Evolutionary conservation across 2,113 vertebrate species (phyloP).

Genomic region (Sceloporus undulatus): DNA sequence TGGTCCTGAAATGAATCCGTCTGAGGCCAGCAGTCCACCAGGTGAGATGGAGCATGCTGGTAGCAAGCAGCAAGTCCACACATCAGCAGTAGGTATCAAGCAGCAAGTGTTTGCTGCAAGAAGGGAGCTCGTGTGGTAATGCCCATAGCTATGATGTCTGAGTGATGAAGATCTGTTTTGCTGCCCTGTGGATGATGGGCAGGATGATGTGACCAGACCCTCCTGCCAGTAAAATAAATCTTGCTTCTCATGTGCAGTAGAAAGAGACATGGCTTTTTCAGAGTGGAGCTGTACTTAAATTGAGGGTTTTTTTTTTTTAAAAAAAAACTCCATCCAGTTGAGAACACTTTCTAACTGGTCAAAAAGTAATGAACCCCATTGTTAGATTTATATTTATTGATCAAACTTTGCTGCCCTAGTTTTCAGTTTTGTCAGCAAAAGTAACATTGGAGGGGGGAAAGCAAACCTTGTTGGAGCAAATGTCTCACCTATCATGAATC

Average conservation of each 20-base stretch:
- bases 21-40: no score
- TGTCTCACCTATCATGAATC: not conserved
- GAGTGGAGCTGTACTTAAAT: not conserved
- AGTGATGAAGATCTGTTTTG: no score
- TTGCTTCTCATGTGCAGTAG: not conserved
- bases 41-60: no score
- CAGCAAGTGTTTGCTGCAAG: no score
- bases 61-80: no score
- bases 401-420: not conserved
- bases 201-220: not conserved
- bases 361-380: not conserved
- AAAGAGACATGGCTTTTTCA: not conserved
- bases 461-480: not conserved
- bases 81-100: no score
- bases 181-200: no score
- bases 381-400: not conserved
- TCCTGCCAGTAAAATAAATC: not conserved
- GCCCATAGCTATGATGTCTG: no score
- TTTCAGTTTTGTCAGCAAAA: not conserved
- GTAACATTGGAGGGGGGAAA: not conserved
- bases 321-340: not conserved
- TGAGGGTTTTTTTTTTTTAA: not conserved
- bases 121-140: no score
- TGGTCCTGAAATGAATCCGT: no score
- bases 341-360: not conserved